Evolutionary conservation across 2,797 vertebrate species (phyloP), one percentile per base, ranked within the genome.

Genomic region (Cryptoblepharus egeriae): DNA sequence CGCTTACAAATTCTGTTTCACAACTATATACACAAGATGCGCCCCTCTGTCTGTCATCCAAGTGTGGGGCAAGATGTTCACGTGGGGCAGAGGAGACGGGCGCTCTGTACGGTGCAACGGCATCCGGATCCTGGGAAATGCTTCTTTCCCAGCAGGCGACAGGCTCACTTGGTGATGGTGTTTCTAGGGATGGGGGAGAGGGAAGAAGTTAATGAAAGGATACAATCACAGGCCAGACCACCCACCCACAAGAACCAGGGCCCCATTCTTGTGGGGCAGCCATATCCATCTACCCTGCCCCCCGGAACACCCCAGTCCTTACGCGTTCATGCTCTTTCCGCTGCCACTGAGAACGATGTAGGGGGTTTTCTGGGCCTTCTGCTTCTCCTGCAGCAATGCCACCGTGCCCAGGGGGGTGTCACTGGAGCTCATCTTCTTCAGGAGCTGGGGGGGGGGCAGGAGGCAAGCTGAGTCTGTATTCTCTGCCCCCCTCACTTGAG

Each of bases 401-500:
- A 98, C 97, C 0, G 97, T 99, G 74, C 98, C 97, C 4, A 98
- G 93, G 1, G 98, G 98, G 0, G 98, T 98, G 82, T 98, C 98
- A 0, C 98, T 98, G 89, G 98, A 98, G 93, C 98, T 98, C 98
- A 99, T 98, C 94, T 98, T 98, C 93, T 98, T 98, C 95, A 99
- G 94, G 90, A 98, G 95, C 77, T 97, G 91, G 20, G 58, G 32
- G 10, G 52, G 28, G 28, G 20, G 15, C 39, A 42, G 24, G 6
- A 30, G 58, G 13, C 2, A 10, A 3, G 3, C 18, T 26, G 24
- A 11, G 9, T 9, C 52, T 22, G 37, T 1, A 1, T 15, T 26
- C n/a, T n/a, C n/a, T n/a, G n/a, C n/a, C n/a, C n/a, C n/a, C n/a
- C n/a, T n/a, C n/a, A n/a, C n/a, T n/a, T n/a, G n/a, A n/a, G n/a